Evolutionary conservation across 1,140 invertebrate species (phyloP).

Genomic region (Penaeus indicus): DNA sequence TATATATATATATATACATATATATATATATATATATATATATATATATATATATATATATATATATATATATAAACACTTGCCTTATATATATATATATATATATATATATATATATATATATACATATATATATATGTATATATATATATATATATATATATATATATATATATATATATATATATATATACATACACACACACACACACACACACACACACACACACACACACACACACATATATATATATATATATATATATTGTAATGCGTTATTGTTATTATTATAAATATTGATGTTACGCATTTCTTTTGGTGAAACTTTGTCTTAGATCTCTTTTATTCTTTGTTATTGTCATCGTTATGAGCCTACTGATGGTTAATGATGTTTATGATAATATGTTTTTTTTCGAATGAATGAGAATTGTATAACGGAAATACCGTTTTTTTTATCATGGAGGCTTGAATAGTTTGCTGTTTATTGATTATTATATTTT

Average conservation of each 20-base stretch:
- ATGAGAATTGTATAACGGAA: no score
- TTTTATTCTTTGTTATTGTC: no score
- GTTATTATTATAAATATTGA: background rate
- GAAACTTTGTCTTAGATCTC: no score
- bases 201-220: background rate
- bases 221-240: background rate
- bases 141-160: background rate
- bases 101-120: background rate
- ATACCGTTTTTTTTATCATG: no score
- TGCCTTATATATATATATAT: background rate
- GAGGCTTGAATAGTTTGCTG: no score
- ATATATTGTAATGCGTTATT: background rate
- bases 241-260: background rate
- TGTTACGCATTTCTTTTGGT: no score
- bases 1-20: background rate
- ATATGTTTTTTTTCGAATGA: no score
- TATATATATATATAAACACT: slow-evolving; percentile 8
- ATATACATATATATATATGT: background rate
- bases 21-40: background rate
- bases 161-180: background rate
- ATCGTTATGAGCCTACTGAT: no score
- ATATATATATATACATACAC: background rate
- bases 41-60: slow-evolving; percentile 30
- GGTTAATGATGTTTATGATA: no score
- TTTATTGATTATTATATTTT: no score